A percentile compares a stretch with the other conserved stretches of the same genome.
Evolutionary conservation across 2,797 vertebrate genomes (phyloP).

Genomic region (Staurois parvus): DNA sequence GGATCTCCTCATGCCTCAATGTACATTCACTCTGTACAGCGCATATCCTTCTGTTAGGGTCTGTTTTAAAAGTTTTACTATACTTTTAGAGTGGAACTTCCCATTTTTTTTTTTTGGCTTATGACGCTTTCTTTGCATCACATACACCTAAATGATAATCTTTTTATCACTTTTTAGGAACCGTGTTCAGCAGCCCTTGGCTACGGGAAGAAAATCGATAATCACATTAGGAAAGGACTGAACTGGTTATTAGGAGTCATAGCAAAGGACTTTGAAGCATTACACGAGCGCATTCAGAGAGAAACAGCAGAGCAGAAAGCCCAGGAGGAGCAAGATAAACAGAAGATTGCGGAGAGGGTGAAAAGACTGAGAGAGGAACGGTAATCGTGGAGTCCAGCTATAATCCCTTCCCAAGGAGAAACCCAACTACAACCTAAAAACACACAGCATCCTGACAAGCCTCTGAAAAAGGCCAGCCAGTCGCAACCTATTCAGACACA

Average conservation of each 20-base stretch:
- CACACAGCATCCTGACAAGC: neutral
- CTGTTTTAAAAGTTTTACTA: too few relatives aligned
- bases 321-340: conserved; percentile 89
- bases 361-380: conserved; percentile 86
- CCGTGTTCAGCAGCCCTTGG: conserved; percentile 92
- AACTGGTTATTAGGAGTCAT: conserved; percentile 91
- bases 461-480: too few relatives aligned
- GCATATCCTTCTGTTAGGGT: too few relatives aligned
- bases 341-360: conserved; percentile 88
- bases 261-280: conserved; percentile 91
- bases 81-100: too few relatives aligned
- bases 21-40: too few relatives aligned
- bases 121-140: too few relatives aligned
- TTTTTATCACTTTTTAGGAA: conserved; percentile 76
- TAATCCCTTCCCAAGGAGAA: neutral
- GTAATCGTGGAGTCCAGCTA: conserved; percentile 67
- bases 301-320: conserved; percentile 89
- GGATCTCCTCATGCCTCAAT: too few relatives aligned
- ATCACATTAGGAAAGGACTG: conserved; percentile 92
- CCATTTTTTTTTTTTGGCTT: too few relatives aligned
- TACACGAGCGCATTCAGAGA: conserved; percentile 90
- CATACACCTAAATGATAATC: neutral
- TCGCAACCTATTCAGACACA: too few relatives aligned
- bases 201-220: conserved; percentile 91
- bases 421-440: neutral